Evolutionary conservation across 2,113 vertebrate genomes (phyloP), one percentile per base, ranked within the genome.

Genomic region (Rattus rattus): DNA sequence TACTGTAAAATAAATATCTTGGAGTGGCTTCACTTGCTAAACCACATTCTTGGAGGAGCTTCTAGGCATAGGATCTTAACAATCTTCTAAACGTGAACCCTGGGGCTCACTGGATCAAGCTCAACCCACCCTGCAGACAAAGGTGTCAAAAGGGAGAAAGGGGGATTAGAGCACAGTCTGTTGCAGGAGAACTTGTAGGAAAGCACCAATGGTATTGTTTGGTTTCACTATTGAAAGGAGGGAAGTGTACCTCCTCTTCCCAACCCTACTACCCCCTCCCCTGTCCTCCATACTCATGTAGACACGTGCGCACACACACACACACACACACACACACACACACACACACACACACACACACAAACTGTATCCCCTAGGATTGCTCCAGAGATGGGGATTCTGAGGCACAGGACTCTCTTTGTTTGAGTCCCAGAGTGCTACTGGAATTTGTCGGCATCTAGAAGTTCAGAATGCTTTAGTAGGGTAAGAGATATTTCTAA

Each of bases 331-430:
- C 9, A 56, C 54, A 56, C 54, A n/a, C 33, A 56, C 54, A 56
- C 54, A 56, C 54, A 63, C 61, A 63, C 20, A 63, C 24, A 63
- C 61, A 63, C 61, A 63, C 61, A 65, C 26, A 65, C 7, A 65
- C 24, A 28, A 1, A 24, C 20, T 9, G 28, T 0, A 0, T 2
- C 6, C 43, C 43, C 13, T 28, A 77, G 28, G 16, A 79, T 19
- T 10, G 2, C 1, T 63, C 1, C 11, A 49, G 47, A 67, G 2
- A 30, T 4, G 1, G 7, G 43, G 1, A 4, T 20, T 36, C 43
- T 54, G n/a, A 70, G 19, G 22, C 10, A 1, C 1, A 79, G 59
- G 14, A 1, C 20, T 49, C 30, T 59, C 4, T 4, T 30, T 79
- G 3, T 63, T 75, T 83, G 20, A 8, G 7, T 61, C 24, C 70